A percentile compares a stretch with the other conserved stretches of the same genome.
These are phyloP conservation scores for Pyrgilauda ruficollis DNA, from an alignment of 2,113 vertebrate species.

Conservation along the genomic window DNA sequence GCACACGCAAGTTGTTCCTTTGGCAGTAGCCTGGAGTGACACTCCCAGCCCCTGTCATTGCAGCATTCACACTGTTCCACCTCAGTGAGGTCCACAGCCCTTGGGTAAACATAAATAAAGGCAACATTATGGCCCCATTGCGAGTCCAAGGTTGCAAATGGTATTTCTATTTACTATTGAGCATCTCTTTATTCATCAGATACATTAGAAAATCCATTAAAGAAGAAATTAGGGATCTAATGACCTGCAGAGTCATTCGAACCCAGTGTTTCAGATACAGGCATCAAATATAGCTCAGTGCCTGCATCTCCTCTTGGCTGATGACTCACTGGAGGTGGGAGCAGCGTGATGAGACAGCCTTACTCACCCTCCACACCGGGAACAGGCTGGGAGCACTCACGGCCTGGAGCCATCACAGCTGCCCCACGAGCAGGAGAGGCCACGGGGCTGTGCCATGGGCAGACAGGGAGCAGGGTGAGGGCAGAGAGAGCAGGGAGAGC, in stretches of 20 bases:
- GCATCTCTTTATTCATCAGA: slow-evolving; percentile 31
- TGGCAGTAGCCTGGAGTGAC: not conserved
- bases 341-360: not conserved
- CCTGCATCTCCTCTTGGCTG: not conserved
- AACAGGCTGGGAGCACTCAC: not conserved
- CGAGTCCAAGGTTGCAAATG: not conserved
- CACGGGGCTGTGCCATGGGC: not conserved
- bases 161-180: slow-evolving; percentile 13
- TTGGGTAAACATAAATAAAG: not conserved
- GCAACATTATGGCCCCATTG: not conserved
- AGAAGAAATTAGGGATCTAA: slow-evolving; percentile 39
- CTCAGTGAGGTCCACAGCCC: not conserved
- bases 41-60: not conserved
- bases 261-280: not conserved
- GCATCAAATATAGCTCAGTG: not conserved
- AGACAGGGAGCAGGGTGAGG: not conserved
- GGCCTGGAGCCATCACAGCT: not conserved
- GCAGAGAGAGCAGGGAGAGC: not conserved
- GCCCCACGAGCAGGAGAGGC: not conserved
- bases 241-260: not conserved
- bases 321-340: slow-evolving; percentile 12
- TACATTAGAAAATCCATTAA: slow-evolving; percentile 55
- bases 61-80: not conserved
- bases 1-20: not conserved
- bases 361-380: not conserved